Evolutionary conservation across 2,113 vertebrate species (phyloP), one percentile per base, ranked within the genome.

Genomic region (Dascyllus trimaculatus): DNA sequence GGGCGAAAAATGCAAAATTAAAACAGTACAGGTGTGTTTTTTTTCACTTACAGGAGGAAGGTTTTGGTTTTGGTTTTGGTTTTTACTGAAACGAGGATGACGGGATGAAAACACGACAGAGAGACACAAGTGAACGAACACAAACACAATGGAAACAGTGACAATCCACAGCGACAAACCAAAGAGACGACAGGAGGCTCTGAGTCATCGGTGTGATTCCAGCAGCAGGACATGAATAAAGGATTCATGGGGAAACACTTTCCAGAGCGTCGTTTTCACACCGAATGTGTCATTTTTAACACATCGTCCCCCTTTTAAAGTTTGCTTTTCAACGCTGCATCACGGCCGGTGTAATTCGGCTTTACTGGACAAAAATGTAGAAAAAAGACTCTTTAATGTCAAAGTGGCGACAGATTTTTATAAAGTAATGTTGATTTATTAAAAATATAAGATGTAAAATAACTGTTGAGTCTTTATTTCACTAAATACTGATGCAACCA

Each of bases 41-140:
- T 68, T 79, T 73, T 29, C 48, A 89, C 90, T 92, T 89, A 85
- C 88, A 76, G 81, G 78, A 77, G 85, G 86, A 45, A 71, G 86
- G 66, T 78, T 89, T 90, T 89, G 84, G 59, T 76, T 91, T 85
- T 84, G 64, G 73, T 78, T 81, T 84, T 78, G 48, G 48, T 51
- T 84, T 83, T 87, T 18, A 92, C 87, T 90, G 78, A 58, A 54
- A 81, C 62, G 85, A 87, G 48, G 85, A 78, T 58, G 86, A 86
- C 29, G 65, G 51, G 77, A 81, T 46, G 72, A 21, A 78, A 79
- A 85, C 78, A 21, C 53, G 76, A 89, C 60, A 84, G 49, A 89
- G 69, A 84, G 69, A 84, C 78, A 87, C 74, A 85, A 2, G 21
- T 71, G 71, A 76, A 54, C 74, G 75, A 52, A 88, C 79, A 84